These are phyloP conservation scores for Tribolium madens DNA, from an alignment of 1,140 invertebrate genomes.

Conservation along the genomic window DNA sequence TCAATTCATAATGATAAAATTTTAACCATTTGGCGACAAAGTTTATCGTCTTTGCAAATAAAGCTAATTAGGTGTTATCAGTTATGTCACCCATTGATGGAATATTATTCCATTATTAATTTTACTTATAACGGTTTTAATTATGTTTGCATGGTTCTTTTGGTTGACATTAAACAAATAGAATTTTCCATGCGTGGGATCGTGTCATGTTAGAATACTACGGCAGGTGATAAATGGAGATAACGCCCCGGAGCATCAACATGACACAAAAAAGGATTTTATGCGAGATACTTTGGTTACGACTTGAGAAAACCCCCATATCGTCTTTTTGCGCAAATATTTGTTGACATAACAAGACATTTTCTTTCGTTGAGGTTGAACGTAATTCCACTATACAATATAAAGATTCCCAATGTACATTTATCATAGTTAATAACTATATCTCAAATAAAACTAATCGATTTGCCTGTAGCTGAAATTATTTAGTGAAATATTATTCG, in stretches of 20 bases:
- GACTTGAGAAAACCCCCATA: conserved; percentile 4
- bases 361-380: not conserved
- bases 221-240: conserved; percentile 40
- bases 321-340: conserved; percentile 21
- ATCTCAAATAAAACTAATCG: not conserved
- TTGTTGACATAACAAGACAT: conserved; percentile 19
- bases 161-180: conserved; percentile 26
- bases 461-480: not conserved
- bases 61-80: not conserved
- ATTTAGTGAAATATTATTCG: not conserved
- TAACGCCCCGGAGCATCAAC: conserved; percentile 34
- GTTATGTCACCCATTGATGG: not conserved
- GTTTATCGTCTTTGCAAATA: too few relatives aligned
- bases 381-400: not conserved
- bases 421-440: too few relatives aligned
- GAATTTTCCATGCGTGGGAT: conserved; percentile 29
- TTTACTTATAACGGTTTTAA: not conserved
- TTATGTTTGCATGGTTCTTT: conserved; percentile 11
- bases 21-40: too few relatives aligned
- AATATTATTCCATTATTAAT: conserved; percentile 13
- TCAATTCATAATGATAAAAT: too few relatives aligned
- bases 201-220: conserved; percentile 31
- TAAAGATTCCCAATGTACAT: not conserved
- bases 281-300: conserved; percentile 30
- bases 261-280: conserved; percentile 33